Evolutionary conservation across 64 coral and sea anemone species (phyloP), one percentile per base, ranked within the genome.

Genomic region (Orbicella faveolata): DNA sequence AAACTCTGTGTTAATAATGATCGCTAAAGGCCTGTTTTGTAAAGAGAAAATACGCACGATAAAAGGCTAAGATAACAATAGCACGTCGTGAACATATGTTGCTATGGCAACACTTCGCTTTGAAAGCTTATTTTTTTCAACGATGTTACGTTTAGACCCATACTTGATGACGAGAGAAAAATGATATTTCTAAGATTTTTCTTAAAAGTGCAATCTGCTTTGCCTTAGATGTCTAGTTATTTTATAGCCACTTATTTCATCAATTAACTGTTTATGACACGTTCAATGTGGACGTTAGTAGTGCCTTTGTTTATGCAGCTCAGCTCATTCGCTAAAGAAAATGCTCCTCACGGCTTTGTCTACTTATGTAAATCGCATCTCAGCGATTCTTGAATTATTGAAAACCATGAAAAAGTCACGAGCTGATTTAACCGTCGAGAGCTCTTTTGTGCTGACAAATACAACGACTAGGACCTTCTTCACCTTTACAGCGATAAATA

Each of bases 21-120:
- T 52, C 39, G 39, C 65, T 44, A 73, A 70, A 52, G 6, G 64
- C 64, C 37, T 85, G 64, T 85, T 85, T 85, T 85, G 39, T 72
- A 85, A 84, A 85, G 65, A 64, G 61, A 30, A 69, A 85, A 52
- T 85, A 85, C 68, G 68, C 37, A 85, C 65, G 82, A 85, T 85
- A 85, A 85, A 85, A 85, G 82, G 82, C 82, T 26, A 52, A 18
- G 65, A 30, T 51, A 85, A 85, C 82, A 85, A 85, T 85, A 52
- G 82, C 61, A 25, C 62, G 19, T 52, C 23, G n/a, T 9, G 79
- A 82, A 82, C 63, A 82, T 17, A 82, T 4, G 4, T 82, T 7
- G 2, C 79, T 37, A 20, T 63, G 64, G 61, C 8, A 12, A 85
- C 37, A n/a, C n/a, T 26, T 23, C 19, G 21, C 10, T 23, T 52